Evolutionary conservation across 2,888 invertebrate genomes (phyloP), one percentile per base, ranked within the genome.

Genomic region (Creontiades dilutus): DNA sequence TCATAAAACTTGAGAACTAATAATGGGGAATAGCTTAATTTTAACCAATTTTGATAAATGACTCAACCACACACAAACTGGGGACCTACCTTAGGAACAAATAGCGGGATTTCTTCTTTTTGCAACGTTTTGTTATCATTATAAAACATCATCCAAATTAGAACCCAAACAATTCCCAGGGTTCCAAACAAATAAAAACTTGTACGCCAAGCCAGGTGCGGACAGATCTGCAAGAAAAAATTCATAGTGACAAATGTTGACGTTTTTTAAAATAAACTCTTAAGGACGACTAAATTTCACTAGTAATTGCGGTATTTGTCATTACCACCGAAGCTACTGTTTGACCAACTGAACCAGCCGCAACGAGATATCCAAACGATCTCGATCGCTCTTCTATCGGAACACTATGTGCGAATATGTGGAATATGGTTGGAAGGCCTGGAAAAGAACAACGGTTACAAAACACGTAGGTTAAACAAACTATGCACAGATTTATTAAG

Each of bases 361-460:
- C 96, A 76, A 96, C 94, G 75, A 96, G 93, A 93, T 96, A 96
- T 16, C 96, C 95, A 93, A 96, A 96, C 0, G 96, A 96, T 90
- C 96, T 93, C 4, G 96, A 96, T 90, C 96, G 93, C 93, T 96
- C 96, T 92, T 96, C 96, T 19, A 95, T 95, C 23, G 96, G 96
- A 92, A 96, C 95, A 92, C 94, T 95, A 92, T 96, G 95, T 75
- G 96, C 95, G 93, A 96, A 96, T 91, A 96, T 94, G 92, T 96
- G 96, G 93, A 96, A 96, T 92, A 96, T 96, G 89, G 96, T 96
- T 19, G 96, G 96, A 89, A 96, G 93, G 91, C 96, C 96, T 96
- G 92, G 48, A 89, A 89, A 27, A 37, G 37, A 37, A 4, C 37
- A 37, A 37, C 37, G 3, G 37, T 37, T 37, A 4, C 37, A 37